Evolutionary conservation across 2,888 invertebrate genomes (phyloP), one percentile per base, ranked within the genome.

Genomic region (Scelioninae gen. 1): DNA sequence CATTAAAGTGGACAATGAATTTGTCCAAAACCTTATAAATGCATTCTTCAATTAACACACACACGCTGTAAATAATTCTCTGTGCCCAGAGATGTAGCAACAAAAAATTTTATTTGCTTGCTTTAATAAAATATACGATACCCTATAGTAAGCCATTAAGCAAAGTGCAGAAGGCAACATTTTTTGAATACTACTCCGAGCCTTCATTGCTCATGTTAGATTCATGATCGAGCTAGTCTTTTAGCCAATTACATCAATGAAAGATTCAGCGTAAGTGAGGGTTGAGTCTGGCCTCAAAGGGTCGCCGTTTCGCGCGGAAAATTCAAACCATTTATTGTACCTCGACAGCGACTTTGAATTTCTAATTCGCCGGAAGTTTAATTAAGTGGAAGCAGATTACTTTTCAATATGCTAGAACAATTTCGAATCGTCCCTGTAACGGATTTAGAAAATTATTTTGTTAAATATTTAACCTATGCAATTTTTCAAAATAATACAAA

Each of bases 191-290:
- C 62, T 40, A 4, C 58, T 68, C n/a, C 23, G 56, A 16, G 15
- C 56, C 69, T 75, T 80, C 51, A 69, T 60, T 71, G 69, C 84
- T 85, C 85, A 86, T 86, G 86, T 85, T 82, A 81, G 75, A 86
- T 87, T 85, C 85, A 86, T 85, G 77, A 82, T 72, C 47, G 29
- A 43, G 63, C 53, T 51, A 66, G 82, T 84, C 86, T 86, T 85
- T 87, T 85, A 86, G 85, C 82, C 86, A 87, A 87, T 87, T 86
- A 86, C 84, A 63, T 66, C 68, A 72, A 87, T 85, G 86, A 87
- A 86, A 84, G 82, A 86, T 86, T 86, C 84, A 85, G 74, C 47
- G 15, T 13, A 10, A 56, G 13, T 34, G 45, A 63, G 29, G 60
- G 23, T 60, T 49, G 45, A 9, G 11, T 43, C 40, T 53, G 16